Conservation (phyloP, 2,888 invertebrate species). For the Petrophora chlorosata region DNA sequence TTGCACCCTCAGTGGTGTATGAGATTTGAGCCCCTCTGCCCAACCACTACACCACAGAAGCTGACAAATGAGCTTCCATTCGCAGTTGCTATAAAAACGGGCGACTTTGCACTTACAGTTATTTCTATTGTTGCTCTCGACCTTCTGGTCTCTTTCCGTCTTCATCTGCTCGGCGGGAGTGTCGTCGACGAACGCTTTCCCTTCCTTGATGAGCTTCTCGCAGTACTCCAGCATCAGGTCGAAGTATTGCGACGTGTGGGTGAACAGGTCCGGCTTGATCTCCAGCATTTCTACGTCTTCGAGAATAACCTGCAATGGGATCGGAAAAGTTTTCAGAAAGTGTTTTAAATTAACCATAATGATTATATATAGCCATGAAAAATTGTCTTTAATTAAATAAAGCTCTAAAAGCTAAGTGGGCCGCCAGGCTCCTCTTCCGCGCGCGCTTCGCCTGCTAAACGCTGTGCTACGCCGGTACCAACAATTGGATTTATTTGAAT, state of each 20-base stretch:
- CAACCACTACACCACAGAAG: no score
- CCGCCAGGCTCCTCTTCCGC: no score
- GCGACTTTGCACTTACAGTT: slow-evolving; percentile 94
- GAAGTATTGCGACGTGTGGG: slow-evolving; percentile 98
- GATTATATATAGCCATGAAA: not conserved
- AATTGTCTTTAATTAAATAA: no score
- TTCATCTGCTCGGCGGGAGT: slow-evolving; percentile 98
- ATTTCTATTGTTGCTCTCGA: slow-evolving; percentile 92
- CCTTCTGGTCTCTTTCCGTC: slow-evolving; percentile 94
- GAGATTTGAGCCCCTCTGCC: no score
- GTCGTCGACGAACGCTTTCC: slow-evolving; percentile 98
- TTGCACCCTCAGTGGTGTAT: no score
- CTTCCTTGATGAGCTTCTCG: slow-evolving; percentile 92
- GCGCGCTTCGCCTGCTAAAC: no score
- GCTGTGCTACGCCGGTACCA: no score
- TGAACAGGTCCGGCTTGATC: slow-evolving; percentile 95
- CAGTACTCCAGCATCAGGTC: slow-evolving; percentile 95
- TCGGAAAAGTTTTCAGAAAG: no score
- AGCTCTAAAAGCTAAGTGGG: no score
- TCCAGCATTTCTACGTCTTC: slow-evolving; percentile 96
- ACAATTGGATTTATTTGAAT: no score
- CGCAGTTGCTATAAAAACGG: no score
- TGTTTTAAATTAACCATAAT: not conserved
- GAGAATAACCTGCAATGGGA: slow-evolving; percentile 91
- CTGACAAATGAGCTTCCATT: no score